Base-by-base conservation (phyloP, 2,113 vertebrate species). In the Muscicapa adusta region DNA sequence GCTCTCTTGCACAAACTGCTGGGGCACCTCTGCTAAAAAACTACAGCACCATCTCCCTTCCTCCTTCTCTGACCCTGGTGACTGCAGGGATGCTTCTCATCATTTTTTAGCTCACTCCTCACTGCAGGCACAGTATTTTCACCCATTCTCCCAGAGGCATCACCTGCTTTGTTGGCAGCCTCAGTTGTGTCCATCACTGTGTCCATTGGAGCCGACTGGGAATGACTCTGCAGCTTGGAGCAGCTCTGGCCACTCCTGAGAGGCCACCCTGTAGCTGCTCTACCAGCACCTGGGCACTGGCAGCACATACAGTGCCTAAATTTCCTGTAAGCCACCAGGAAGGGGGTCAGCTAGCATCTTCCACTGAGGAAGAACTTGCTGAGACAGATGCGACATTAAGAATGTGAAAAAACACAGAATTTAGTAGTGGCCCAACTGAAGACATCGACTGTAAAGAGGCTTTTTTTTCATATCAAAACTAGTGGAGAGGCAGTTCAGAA, bases 121-220 rank as follows among this genome's bases (percentile, higher is more conserved):
- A 25, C 22, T 54, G 5, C 10, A 6, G 29, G 16, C 2, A 1
- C 25, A 34, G 8, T 17, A 8, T 82, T 94, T 92, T 63, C 24
- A 14, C 5, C 15, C 28, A 31, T 78, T 66, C 24, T 67, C 20
- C 15, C 26, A 51, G 40, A 47, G 26, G 20, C 14, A 70, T 3
- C 43, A n/a, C 13, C 3, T 10, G 5, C 12, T 51, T 63, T 29
- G 5, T 8, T 60, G 58, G 19, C 4, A 36, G 26, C 33, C 9
- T 62, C 34, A 40, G 12, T 4, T 36, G 14, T 43, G 48, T 36
- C 34, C 29, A 28, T 43, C 8, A 3, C 4, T 45, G 33, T 2
- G 4, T 54, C 34, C 7, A 1, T 0, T 34, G 38, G 25, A 80
- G 6, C 12, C 13, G 4, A 2, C 18, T n/a, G 51, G 34, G 33